phyloP scores from a whole-genome alignment of 2,113 vertebrate genomes.

The Nansenia antarctica region DNA sequence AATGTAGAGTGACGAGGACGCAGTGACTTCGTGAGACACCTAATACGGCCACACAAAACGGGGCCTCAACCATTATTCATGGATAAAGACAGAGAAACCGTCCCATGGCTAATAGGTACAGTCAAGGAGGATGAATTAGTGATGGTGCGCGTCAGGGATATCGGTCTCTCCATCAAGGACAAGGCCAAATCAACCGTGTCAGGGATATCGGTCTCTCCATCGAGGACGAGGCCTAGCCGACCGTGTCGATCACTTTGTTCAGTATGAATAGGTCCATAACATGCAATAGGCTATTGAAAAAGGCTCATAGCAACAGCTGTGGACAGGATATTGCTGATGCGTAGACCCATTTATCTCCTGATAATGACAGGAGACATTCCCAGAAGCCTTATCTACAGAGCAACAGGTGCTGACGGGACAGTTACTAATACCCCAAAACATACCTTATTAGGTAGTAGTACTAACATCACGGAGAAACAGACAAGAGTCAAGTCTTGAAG shows the following conservation, averaged over 20 bases:
- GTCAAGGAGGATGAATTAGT: conserved; percentile 49
- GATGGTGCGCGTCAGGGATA: conserved; percentile 27
- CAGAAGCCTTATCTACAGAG: not conserved
- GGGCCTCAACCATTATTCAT: not conserved
- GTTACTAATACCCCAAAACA: not conserved
- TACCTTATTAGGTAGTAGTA: not conserved
- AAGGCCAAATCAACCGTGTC: not conserved
- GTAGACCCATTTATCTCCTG: not conserved
- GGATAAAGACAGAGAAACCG: not conserved
- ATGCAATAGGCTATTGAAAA: not conserved
- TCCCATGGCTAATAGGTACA: conserved; percentile 30
- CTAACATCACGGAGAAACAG: not conserved
- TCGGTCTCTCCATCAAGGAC: conserved; percentile 7
- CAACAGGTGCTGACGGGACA: not conserved
- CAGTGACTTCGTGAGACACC: not conserved
- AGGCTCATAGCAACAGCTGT: not conserved
- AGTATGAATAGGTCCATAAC: not conserved
- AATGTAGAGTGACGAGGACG: not conserved
- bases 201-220: conserved; percentile 26
- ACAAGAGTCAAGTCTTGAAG: too few species aligned
- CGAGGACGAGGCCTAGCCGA: not conserved
- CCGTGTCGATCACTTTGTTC: not conserved
- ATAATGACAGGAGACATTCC: not conserved
- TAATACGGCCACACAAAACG: not conserved
- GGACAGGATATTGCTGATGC: not conserved